Conservation (phyloP, 64 coral and sea anemone species). For the Montipora efflorescens region DNA sequence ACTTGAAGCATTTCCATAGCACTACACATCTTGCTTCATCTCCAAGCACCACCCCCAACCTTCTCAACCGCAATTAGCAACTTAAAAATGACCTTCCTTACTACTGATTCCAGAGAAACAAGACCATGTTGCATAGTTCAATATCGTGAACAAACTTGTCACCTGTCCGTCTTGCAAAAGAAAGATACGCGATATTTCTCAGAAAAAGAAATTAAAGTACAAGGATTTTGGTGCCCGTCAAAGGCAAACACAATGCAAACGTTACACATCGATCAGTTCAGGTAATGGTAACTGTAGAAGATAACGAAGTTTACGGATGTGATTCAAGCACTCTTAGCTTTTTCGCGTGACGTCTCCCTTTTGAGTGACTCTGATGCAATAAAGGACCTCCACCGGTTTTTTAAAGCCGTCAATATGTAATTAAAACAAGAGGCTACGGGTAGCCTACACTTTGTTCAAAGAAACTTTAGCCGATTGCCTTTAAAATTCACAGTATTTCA, state of each 20-base stretch:
- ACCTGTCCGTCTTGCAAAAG: constrained; percentile 61
- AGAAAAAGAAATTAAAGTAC: constrained; percentile 56
- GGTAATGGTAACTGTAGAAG: constrained; percentile 18
- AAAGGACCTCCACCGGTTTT: too few species aligned
- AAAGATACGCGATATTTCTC: constrained; percentile 56
- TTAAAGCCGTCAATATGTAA: too few species aligned
- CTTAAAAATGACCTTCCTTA: constrained; percentile 50
- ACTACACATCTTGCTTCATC: constrained; percentile 38
- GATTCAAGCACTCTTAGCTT: constrained; percentile 6
- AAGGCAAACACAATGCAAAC: constrained; percentile 1
- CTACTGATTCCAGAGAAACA: constrained; percentile 55
- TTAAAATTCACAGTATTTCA: too few species aligned
- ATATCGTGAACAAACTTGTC: constrained; percentile 53
- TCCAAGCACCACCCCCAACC: constrained; percentile 16
- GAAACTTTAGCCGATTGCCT: too few species aligned
- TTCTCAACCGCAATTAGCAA: not conserved
- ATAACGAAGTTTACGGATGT: constrained; percentile 39
- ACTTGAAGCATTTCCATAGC: constrained; percentile 30
- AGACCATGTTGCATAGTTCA: constrained; percentile 39
- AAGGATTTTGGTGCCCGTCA: constrained; percentile 50
- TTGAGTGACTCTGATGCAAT: not conserved
- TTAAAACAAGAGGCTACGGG: too few species aligned
- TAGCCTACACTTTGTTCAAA: too few species aligned
- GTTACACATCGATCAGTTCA: constrained; percentile 44
- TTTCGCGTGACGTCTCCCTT: constrained; percentile 48